Evolutionary conservation across 2,113 vertebrate species (phyloP).

Genomic region (Chiloscyllium plagiosum): DNA sequence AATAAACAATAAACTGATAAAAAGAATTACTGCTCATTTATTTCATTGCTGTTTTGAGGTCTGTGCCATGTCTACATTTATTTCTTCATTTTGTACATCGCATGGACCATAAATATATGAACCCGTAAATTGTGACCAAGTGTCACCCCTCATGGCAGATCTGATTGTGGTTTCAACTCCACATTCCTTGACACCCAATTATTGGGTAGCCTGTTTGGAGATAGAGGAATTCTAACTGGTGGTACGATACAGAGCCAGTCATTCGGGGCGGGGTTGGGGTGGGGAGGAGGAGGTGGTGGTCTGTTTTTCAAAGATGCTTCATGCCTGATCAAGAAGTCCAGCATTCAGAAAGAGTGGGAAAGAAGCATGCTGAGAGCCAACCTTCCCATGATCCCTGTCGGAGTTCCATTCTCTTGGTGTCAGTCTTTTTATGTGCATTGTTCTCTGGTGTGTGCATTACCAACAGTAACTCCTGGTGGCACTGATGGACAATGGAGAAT

Average conservation of each 20-base stretch:
- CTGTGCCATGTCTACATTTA: neutral
- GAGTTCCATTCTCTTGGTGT: neutral
- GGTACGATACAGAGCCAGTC: no score
- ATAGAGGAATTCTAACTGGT: no score
- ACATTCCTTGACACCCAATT: no score
- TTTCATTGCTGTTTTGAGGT: neutral
- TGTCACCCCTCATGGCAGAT: no score
- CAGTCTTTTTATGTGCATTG: neutral
- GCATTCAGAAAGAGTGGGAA: no score
- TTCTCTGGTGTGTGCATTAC: neutral
- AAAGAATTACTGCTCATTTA: neutral
- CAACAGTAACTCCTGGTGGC: neutral
- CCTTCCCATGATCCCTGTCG: no score
- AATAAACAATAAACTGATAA: neutral
- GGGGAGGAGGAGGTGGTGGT: neutral
- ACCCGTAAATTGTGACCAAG: no score
- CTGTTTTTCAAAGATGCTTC: neutral
- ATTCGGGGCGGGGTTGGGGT: no score
- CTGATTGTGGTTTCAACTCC: no score
- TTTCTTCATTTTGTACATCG: neutral
- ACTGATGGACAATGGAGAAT: neutral
- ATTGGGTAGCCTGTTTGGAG: neutral
- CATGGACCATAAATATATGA: neutral
- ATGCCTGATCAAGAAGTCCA: neutral
- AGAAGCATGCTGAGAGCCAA: neutral